Evolutionary conservation across 2,113 vertebrate species (phyloP).

Genomic region (Elanoides forficatus): DNA sequence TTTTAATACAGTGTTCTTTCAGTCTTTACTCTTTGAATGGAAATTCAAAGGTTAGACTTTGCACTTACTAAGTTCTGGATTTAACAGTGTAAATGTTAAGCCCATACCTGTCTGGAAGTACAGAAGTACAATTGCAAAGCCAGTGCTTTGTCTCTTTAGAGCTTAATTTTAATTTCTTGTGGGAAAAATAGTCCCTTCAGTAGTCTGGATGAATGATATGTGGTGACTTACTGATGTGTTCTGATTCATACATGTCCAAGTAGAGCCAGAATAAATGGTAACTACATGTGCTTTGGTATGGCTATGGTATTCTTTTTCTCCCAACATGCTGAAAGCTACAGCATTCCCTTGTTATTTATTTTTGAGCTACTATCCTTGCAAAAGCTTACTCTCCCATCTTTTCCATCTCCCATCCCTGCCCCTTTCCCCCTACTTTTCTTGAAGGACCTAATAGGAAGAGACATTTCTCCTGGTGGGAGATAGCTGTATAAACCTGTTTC

Average conservation of each 20-base stretch:
- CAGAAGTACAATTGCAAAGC: not conserved
- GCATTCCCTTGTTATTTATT: not conserved
- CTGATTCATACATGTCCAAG: not conserved
- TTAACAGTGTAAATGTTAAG: not conserved
- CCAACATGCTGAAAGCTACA: not conserved
- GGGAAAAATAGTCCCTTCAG: not conserved
- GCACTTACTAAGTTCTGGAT: not conserved
- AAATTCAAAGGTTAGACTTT: not conserved
- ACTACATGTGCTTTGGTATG: not conserved
- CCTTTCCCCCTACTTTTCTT: not conserved
- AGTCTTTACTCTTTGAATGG: not conserved
- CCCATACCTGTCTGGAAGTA: not conserved
- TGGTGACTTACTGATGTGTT: not conserved
- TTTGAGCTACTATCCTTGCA: not conserved
- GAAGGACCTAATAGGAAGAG: not conserved
- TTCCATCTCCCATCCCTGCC: not conserved
- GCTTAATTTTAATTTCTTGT: not conserved
- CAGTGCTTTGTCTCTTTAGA: not conserved
- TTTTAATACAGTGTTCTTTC: not conserved
- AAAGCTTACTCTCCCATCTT: not conserved
- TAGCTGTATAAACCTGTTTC: not conserved
- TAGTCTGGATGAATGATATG: not conserved
- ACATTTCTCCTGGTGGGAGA: not conserved
- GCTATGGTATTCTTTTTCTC: not conserved
- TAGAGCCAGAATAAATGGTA: not conserved